These are phyloP conservation scores for Melikaiella ostensackeni DNA, from an alignment of 2,888 invertebrate genomes.

Conservation along the genomic window DNA sequence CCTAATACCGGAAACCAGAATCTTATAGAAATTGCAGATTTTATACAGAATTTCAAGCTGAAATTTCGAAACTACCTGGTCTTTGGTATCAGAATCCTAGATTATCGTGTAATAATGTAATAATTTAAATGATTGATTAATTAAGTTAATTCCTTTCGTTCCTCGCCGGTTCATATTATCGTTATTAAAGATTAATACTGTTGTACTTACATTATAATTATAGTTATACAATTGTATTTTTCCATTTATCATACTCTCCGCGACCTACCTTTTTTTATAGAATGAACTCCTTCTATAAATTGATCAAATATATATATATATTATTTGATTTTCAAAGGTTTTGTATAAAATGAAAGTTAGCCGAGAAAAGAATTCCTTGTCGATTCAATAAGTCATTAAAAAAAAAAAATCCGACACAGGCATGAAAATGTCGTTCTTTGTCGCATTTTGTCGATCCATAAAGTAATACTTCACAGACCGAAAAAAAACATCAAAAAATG, in stretches of 20 bases:
- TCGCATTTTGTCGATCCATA: too few relatives aligned
- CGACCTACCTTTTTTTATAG: slow-evolving; percentile 11
- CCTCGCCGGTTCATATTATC: slow-evolving; percentile 53
- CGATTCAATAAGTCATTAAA: background rate
- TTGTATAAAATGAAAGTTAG: background rate
- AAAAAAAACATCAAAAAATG: too few relatives aligned
- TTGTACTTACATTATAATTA: slow-evolving; percentile 63
- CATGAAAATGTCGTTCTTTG: too few relatives aligned
- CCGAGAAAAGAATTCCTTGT: background rate
- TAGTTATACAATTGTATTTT: slow-evolving; percentile 51
- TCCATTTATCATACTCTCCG: slow-evolving; percentile 41
- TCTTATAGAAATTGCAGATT: background rate
- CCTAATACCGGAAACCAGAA: slow-evolving; percentile 12
- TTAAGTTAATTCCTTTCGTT: slow-evolving; percentile 58
- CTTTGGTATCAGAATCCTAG: background rate
- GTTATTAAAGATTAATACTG: slow-evolving; percentile 71
- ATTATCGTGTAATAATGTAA: slow-evolving; percentile 53
- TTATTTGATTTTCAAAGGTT: background rate
- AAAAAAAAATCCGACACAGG: background rate
- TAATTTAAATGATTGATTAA: slow-evolving; percentile 58
- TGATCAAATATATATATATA: background rate
- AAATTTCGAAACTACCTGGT: background rate
- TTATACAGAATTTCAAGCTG: background rate
- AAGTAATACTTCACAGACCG: too few relatives aligned
- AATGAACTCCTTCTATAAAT: background rate